These are phyloP conservation scores for Plectropomus leopardus DNA, from an alignment of 2,113 vertebrate genomes.

Conservation along the genomic window DNA sequence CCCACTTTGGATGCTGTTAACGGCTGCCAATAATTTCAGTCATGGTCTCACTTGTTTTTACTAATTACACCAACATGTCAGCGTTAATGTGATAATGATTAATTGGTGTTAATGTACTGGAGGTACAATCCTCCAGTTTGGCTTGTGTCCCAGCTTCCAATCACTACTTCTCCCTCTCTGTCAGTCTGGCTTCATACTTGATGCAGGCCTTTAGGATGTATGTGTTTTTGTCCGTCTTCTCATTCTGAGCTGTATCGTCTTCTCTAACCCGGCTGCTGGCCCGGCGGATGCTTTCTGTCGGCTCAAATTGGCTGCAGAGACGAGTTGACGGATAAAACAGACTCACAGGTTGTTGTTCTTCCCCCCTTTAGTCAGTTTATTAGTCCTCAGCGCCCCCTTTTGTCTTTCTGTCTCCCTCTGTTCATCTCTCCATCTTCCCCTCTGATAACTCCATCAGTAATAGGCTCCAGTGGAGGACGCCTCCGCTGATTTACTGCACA, in stretches of 20 bases:
- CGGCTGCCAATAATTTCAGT: slow-evolving; percentile 30
- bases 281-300: slow-evolving; percentile 9
- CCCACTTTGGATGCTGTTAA: not conserved
- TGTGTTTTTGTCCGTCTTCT: not conserved
- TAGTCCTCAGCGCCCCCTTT: slow-evolving; percentile 45
- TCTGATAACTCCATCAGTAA: slow-evolving; percentile 49
- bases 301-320: slow-evolving; percentile 44
- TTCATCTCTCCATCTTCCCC: slow-evolving; percentile 36
- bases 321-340: slow-evolving; percentile 21
- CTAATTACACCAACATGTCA: slow-evolving; percentile 42
- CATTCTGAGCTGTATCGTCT: not conserved
- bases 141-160: slow-evolving; percentile 20
- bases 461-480: slow-evolving; percentile 42
- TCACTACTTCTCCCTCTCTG: not conserved
- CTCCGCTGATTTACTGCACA: slow-evolving; percentile 45
- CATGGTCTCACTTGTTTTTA: slow-evolving; percentile 31
- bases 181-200: not conserved
- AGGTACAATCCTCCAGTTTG: slow-evolving; percentile 22
- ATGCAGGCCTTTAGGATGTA: not conserved
- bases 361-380: slow-evolving; percentile 36
- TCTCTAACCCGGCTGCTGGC: not conserved
- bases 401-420: slow-evolving; percentile 16
- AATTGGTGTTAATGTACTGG: slow-evolving; percentile 27
- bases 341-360: slow-evolving; percentile 24
- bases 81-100: slow-evolving; percentile 44